Evolutionary conservation across 2,888 invertebrate genomes (phyloP).

Genomic region (Campoletis raptor): DNA sequence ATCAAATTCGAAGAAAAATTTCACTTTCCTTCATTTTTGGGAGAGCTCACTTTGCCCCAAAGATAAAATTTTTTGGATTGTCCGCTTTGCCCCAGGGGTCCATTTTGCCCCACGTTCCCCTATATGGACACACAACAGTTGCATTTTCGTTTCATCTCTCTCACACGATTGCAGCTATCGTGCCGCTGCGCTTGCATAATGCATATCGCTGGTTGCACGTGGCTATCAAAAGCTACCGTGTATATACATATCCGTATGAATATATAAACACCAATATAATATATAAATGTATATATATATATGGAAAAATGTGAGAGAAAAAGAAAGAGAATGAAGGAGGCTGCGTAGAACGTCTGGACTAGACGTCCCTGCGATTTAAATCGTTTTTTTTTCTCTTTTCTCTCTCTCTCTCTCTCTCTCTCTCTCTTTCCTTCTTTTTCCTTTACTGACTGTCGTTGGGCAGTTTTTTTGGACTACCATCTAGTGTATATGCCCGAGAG

Average conservation of each 20-base stretch:
- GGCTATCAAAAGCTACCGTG: conserved; percentile 41
- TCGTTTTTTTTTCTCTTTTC: conserved; percentile 63
- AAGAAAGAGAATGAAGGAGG: conserved; percentile 27
- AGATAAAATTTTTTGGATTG: too few species aligned
- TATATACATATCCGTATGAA: conserved; percentile 49
- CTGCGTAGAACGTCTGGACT: conserved; percentile 62
- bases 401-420: conserved; percentile 20
- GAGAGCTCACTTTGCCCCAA: too few species aligned
- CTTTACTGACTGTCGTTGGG: conserved; percentile 45
- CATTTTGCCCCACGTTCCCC: too few species aligned
- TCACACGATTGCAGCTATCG: conserved; percentile 74
- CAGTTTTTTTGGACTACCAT: conserved; percentile 53
- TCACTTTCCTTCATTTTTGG: too few species aligned
- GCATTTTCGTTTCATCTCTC: conserved; percentile 45
- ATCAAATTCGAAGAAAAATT: too few species aligned
- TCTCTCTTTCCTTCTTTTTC: conserved; percentile 32
- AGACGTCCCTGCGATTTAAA: conserved; percentile 76
- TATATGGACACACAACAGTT: conserved; percentile 18
- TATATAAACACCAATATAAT: conserved; percentile 36
- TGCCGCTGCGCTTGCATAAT: conserved; percentile 74
- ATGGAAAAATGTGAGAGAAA: not conserved
- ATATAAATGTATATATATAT: conserved; percentile 56
- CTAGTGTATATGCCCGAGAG: conserved; percentile 56
- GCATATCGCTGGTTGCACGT: conserved; percentile 69
- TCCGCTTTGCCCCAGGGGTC: too few species aligned